Evolutionary conservation across 2,113 vertebrate genomes (phyloP).

Genomic region (Asarcornis scutulata): DNA sequence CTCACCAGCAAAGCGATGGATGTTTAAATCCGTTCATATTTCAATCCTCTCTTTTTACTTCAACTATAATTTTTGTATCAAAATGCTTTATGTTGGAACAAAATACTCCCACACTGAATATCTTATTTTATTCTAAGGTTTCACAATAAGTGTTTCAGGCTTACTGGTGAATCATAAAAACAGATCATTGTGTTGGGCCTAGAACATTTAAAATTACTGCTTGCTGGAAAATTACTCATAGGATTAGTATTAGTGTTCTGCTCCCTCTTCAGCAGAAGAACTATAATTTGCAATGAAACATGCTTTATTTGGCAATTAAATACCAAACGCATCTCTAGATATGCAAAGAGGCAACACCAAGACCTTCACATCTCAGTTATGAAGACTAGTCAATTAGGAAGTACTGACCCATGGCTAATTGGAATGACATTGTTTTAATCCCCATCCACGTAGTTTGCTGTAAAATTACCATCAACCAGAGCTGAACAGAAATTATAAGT

Average conservation of each 20-base stretch:
- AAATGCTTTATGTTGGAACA: slow-evolving; percentile 66
- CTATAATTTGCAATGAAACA: slow-evolving; percentile 59
- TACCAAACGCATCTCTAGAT: background rate
- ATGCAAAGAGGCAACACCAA: background rate
- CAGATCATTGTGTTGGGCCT: slow-evolving; percentile 76
- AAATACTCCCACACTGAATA: slow-evolving; percentile 71
- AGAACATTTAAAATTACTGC: slow-evolving; percentile 75
- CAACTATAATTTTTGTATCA: slow-evolving; percentile 74
- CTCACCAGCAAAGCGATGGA: background rate
- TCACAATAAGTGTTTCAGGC: slow-evolving; percentile 70
- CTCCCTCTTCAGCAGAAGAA: slow-evolving; percentile 45
- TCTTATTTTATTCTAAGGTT: slow-evolving; percentile 69
- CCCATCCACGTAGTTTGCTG: background rate
- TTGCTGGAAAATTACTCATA: slow-evolving; percentile 58
- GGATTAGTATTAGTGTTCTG: slow-evolving; percentile 57
- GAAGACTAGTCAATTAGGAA: background rate
- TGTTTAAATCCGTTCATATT: slow-evolving; percentile 50
- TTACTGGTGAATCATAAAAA: slow-evolving; percentile 75
- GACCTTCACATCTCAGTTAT: background rate
- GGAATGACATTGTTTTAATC: background rate
- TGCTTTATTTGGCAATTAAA: slow-evolving; percentile 42
- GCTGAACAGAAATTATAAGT: background rate
- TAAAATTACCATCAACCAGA: background rate
- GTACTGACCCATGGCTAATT: background rate
- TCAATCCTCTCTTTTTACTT: slow-evolving; percentile 42